These are phyloP conservation scores for Danio choprae DNA, from an alignment of 2,797 vertebrate genomes.

Conservation along the genomic window DNA sequence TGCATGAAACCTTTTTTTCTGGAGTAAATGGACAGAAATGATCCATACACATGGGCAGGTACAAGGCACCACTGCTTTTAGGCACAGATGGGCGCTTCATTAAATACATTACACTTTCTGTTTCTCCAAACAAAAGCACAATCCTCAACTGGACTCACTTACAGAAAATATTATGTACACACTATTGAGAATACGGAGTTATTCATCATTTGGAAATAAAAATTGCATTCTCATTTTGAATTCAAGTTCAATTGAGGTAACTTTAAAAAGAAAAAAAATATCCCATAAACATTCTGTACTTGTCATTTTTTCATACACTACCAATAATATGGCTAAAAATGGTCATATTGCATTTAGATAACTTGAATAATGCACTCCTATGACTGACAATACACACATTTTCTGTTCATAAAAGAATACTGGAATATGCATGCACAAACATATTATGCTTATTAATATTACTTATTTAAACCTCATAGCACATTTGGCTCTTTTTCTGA, in stretches of 20 bases:
- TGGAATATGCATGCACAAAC: no score
- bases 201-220: neutral
- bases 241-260: neutral
- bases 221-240: neutral
- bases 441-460: no score
- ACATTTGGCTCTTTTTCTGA: no score
- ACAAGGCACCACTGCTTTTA: slow-evolving; percentile 38
- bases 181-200: neutral
- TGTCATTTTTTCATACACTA: no score
- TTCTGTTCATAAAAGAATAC: no score
- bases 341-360: no score
- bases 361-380: no score
- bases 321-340: no score
- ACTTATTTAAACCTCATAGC: no score
- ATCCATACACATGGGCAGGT: slow-evolving; percentile 20
- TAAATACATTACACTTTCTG: slow-evolving; percentile 33
- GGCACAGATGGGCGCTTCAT: slow-evolving; percentile 15
- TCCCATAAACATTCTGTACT: no score
- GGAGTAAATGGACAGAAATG: slow-evolving; percentile 52
- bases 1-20: slow-evolving; percentile 51
- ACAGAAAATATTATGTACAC: slow-evolving; percentile 57
- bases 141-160: slow-evolving; percentile 50
- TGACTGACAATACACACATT: no score
- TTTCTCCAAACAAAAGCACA: slow-evolving; percentile 8
- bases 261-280: no score